Evolutionary conservation across 2,113 vertebrate species (phyloP).

Genomic region (Lophochroa leadbeateri): DNA sequence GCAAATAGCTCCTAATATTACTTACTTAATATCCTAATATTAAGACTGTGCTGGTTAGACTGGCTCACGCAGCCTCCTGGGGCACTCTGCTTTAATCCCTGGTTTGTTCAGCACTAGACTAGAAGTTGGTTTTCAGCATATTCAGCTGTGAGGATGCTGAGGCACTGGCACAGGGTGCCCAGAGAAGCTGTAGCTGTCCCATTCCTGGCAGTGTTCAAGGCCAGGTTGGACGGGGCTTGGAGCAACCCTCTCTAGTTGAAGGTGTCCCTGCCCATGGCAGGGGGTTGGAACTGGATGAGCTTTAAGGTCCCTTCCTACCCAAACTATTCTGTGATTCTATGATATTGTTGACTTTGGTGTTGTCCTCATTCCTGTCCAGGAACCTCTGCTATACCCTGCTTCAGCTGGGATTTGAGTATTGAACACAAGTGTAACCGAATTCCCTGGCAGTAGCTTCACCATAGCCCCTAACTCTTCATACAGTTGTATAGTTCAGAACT

Average conservation of each 20-base stretch:
- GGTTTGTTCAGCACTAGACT: neutral
- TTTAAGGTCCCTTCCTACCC: neutral
- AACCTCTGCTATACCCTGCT: neutral
- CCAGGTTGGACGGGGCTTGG: neutral
- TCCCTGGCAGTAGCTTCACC: neutral
- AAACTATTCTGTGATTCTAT: neutral
- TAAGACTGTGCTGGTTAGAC: neutral
- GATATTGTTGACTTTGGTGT: neutral
- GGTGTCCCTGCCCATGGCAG: neutral
- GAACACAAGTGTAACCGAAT: neutral
- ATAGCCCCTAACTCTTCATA: neutral
- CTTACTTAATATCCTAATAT: neutral
- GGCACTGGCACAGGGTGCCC: neutral
- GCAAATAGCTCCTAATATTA: neutral
- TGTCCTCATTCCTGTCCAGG: neutral
- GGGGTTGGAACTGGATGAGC: neutral
- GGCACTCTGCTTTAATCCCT: neutral
- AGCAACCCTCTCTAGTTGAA: neutral
- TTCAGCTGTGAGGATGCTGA: neutral
- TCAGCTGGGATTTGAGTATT: neutral
- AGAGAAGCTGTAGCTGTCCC: neutral
- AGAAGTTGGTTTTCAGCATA: neutral
- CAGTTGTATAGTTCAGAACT: neutral
- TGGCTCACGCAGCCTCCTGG: neutral
- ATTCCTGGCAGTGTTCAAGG: neutral